A percentile compares a stretch with the other conserved stretches of the same genome.
phyloP scores from a whole-genome alignment of 2,113 vertebrate genomes.

The Cariama cristata region DNA sequence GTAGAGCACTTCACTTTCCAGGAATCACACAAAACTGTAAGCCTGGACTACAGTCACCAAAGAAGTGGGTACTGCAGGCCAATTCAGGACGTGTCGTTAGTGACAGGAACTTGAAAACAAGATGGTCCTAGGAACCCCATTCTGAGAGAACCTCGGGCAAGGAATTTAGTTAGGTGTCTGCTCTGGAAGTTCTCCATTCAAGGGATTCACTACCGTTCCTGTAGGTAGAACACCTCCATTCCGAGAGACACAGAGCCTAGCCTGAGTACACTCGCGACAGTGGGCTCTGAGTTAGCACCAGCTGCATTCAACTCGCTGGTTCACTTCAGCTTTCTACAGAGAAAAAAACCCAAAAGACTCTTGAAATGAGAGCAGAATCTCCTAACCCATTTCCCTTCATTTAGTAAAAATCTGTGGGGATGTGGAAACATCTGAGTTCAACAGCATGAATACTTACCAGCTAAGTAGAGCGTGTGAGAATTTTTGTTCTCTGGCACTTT shows the following conservation, averaged over 20 bases:
- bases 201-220: not conserved
- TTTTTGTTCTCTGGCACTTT: slow-evolving; percentile 99
- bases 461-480: slow-evolving; percentile 91
- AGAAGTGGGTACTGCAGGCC: not conserved
- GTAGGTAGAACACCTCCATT: not conserved
- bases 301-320: not conserved
- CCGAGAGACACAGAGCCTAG: not conserved
- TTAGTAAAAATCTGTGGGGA: not conserved
- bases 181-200: not conserved
- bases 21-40: not conserved
- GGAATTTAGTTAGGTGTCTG: not conserved
- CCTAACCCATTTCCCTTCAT: not conserved
- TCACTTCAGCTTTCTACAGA: not conserved
- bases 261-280: not conserved
- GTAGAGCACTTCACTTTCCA: not conserved
- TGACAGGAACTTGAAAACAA: not conserved
- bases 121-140: not conserved
- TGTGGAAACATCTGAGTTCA: rapidly evolving
- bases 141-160: not conserved
- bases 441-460: slow-evolving; percentile 78
- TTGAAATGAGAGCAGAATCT: not conserved
- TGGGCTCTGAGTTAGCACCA: not conserved
- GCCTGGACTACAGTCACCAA: not conserved
- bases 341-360: not conserved
- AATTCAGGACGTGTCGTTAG: not conserved